Percentiles rank a stretch among this genome's conserved stretches.
phyloP scores from a whole-genome alignment of 1,140 invertebrate genomes.

The Yoshiicerus persimilis region DNA sequence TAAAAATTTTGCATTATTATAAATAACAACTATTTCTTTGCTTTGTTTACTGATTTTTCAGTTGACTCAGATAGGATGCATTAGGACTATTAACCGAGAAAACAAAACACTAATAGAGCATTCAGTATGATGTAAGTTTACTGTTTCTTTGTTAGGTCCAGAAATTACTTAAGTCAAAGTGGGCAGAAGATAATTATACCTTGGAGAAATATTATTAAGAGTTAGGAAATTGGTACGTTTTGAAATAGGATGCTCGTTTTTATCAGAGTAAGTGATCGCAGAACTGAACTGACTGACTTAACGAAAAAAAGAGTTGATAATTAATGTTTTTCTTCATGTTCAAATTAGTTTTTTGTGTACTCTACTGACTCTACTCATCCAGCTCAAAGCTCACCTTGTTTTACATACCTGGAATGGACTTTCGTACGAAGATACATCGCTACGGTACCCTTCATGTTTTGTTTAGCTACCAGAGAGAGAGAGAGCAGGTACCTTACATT shows the following conservation, averaged over 20 bases:
- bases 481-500: neutral
- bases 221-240: slow-evolving; percentile 14
- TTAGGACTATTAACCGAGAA: neutral
- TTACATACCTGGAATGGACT: neutral
- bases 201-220: slow-evolving; percentile 5
- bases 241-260: slow-evolving; percentile 26
- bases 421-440: neutral
- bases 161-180: neutral
- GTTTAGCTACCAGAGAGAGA: neutral
- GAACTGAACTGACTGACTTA: neutral
- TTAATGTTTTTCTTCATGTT: slow-evolving; percentile 42
- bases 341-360: slow-evolving; percentile 37
- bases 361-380: neutral
- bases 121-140: too few relatives aligned
- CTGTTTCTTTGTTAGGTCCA: too few relatives aligned
- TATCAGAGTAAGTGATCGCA: slow-evolving; percentile 37
- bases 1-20: neutral
- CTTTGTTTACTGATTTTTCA: too few relatives aligned
- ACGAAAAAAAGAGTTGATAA: slow-evolving; percentile 32
- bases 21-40: too few relatives aligned
- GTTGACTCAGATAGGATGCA: neutral
- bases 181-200: slow-evolving; percentile 8
- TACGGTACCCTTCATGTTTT: neutral
- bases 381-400: neutral
- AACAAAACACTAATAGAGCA: neutral